Conservation (phyloP, 1,140 invertebrate genomes). For the Asbolus verrucosus region DNA sequence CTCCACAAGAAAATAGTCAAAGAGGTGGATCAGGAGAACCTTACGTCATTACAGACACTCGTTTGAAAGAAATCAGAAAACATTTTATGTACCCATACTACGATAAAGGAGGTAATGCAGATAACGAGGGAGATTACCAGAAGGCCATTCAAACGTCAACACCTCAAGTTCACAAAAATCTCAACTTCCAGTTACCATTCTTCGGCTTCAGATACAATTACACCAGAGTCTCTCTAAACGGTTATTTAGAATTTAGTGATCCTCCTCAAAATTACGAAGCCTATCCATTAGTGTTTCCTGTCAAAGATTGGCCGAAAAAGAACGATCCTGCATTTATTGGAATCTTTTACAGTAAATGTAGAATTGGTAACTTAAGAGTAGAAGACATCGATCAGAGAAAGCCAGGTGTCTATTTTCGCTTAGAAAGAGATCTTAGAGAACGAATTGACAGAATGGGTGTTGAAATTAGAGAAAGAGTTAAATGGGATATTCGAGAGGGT, state of each 20-base stretch:
- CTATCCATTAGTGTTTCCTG: conserved; percentile 87
- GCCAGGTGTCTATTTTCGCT: conserved; percentile 84
- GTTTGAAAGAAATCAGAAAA: conserved; percentile 76
- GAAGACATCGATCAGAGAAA: conserved; percentile 70
- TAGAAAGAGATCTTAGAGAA: conserved; percentile 76
- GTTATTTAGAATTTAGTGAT: conserved; percentile 88
- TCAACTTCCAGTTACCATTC: conserved; percentile 93
- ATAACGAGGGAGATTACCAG: conserved; percentile 84
- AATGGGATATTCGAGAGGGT: conserved; percentile 89
- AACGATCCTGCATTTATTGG: conserved; percentile 95
- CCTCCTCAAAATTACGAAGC: conserved; percentile 82
- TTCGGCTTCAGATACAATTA: conserved; percentile 95
- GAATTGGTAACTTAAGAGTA: conserved; percentile 67
- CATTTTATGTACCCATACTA: conserved; percentile 90
- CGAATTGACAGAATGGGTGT: conserved; percentile 87
- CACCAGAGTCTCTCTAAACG: conserved; percentile 90
- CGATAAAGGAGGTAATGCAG: conserved; percentile 78
- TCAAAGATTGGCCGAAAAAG: conserved; percentile 84
- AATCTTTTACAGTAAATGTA: conserved; percentile 68
- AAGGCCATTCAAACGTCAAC: conserved; percentile 84
- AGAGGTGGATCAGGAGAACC: conserved; percentile 57
- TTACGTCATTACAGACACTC: conserved; percentile 73
- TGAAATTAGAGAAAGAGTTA: conserved; percentile 86
- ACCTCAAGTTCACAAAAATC: conserved; percentile 87
- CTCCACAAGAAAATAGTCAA: conserved; percentile 65